These are phyloP conservation scores for Pinna nobilis DNA, from an alignment of 1,140 invertebrate genomes.

Conservation along the genomic window DNA sequence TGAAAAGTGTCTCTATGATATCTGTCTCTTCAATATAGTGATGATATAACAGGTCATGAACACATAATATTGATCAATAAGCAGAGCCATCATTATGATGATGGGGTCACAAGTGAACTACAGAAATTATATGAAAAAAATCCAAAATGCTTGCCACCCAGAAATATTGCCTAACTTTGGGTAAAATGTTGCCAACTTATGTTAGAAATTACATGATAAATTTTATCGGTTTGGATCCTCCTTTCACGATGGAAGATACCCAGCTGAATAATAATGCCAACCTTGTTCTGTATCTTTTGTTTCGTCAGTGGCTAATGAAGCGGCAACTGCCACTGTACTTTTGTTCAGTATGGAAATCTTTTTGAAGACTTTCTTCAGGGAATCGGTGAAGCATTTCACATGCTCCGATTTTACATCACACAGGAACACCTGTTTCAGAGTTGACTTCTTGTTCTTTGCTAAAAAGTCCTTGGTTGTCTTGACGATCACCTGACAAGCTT, in stretches of 20 bases:
- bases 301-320: neutral
- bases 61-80: too few relatives aligned
- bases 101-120: too few relatives aligned
- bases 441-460: neutral
- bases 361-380: constrained; percentile 17
- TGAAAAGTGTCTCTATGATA: too few relatives aligned
- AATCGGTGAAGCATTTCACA: constrained; percentile 35
- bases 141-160: too few relatives aligned
- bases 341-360: neutral
- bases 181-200: neutral
- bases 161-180: too few relatives aligned
- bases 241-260: neutral
- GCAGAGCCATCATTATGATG: too few relatives aligned
- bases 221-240: neutral
- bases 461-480: constrained; percentile 29
- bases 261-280: neutral
- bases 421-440: constrained; percentile 27
- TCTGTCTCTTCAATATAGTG: too few relatives aligned
- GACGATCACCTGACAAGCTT: constrained; percentile 34
- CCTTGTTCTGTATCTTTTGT: neutral
- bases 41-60: too few relatives aligned
- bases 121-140: too few relatives aligned
- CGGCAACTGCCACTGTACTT: neutral
- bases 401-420: constrained; percentile 39
- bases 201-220: neutral